These are phyloP conservation scores for Habrosyne pyritoides DNA, from an alignment of 2,888 invertebrate species.

Conservation along the genomic window DNA sequence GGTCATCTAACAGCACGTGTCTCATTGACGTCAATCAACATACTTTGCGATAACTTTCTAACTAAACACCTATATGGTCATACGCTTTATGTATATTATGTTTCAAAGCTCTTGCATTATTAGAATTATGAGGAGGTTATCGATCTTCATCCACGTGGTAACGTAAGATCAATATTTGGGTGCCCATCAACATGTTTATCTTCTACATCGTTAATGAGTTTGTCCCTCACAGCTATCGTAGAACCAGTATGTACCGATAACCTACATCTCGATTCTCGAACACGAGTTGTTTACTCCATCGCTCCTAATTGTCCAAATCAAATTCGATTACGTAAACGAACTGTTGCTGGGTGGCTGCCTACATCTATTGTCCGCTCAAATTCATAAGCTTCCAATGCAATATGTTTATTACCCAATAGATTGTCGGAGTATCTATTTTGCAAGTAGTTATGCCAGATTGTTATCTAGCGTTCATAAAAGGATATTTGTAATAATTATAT, in stretches of 20 bases:
- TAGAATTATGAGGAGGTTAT: constrained; percentile 23
- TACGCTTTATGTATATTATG: constrained; percentile 20
- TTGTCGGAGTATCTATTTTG: constrained; percentile 40
- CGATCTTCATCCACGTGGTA: constrained; percentile 31
- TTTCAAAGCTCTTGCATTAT: neutral
- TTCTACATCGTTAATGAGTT: constrained; percentile 46
- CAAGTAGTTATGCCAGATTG: constrained; percentile 43
- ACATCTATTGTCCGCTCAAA: constrained; percentile 49
- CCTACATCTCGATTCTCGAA: constrained; percentile 52
- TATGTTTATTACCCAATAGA: constrained; percentile 47
- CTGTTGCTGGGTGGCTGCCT: constrained; percentile 40
- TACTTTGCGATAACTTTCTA: constrained; percentile 53
- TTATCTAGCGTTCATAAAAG: constrained; percentile 31
- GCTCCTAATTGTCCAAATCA: constrained; percentile 61
- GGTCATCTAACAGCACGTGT: constrained; percentile 62
- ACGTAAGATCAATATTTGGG: constrained; percentile 40
- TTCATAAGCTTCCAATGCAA: constrained; percentile 40
- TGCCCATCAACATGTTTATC: constrained; percentile 46
- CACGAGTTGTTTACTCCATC: constrained; percentile 60
- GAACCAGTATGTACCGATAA: constrained; percentile 53
- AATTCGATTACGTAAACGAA: constrained; percentile 60
- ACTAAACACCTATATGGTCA: constrained; percentile 34
- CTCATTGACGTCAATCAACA: constrained; percentile 63
- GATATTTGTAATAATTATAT: constrained; percentile 27
- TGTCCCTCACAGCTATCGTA: constrained; percentile 43